These are phyloP conservation scores for Agriopis leucophaearia DNA, from an alignment of 2,888 invertebrate species.

Conservation along the genomic window DNA sequence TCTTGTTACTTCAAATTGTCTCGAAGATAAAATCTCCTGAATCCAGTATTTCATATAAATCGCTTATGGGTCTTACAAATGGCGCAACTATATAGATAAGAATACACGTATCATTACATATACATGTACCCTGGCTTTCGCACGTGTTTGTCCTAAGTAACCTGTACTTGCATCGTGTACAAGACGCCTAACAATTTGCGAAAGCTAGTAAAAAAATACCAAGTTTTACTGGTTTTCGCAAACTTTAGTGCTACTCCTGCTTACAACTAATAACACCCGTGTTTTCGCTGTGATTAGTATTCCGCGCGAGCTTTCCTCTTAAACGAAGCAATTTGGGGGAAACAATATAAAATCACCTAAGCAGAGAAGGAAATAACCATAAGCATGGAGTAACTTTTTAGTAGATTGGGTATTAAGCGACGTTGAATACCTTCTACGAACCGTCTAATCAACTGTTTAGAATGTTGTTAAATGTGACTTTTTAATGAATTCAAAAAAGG, in stretches of 20 bases:
- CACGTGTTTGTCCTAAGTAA: too few species aligned
- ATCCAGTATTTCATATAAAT: neutral
- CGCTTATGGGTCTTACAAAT: too few species aligned
- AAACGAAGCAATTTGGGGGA: constrained; percentile 13
- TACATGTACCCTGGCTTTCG: too few species aligned
- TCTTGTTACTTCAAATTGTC: too few species aligned
- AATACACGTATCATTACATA: too few species aligned
- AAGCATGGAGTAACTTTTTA: neutral
- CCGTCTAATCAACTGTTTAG: neutral
- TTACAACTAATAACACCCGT: constrained; percentile 5
- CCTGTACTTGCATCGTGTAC: too few species aligned
- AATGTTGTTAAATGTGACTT: neutral
- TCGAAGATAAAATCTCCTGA: neutral
- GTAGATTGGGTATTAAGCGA: neutral
- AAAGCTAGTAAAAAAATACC: neutral
- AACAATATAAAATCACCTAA: constrained; percentile 13
- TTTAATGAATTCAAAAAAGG: too few species aligned
- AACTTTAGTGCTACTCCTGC: neutral
- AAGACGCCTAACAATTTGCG: neutral
- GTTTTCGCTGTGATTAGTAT: constrained; percentile 16
- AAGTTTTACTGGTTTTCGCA: too few species aligned
- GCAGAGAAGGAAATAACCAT: neutral
- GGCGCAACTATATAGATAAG: too few species aligned
- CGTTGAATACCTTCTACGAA: too few species aligned
- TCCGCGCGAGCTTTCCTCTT: constrained; percentile 12